Evolutionary conservation across 2,797 vertebrate species (phyloP), one percentile per base, ranked within the genome.

Genomic region (Gastrophryne carolinensis): DNA sequence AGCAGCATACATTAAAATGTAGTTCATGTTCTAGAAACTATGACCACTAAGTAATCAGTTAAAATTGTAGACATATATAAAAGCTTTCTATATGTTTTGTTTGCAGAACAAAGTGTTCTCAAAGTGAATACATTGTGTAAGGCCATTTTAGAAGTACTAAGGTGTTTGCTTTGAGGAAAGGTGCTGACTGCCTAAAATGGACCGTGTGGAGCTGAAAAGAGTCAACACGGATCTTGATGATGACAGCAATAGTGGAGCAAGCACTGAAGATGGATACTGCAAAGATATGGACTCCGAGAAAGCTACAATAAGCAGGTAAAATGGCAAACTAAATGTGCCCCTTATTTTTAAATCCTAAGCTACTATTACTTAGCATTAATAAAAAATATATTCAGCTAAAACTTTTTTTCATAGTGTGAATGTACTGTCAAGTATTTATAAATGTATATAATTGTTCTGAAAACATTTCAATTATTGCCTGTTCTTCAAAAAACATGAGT

Each of bases 161-260:
- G 73, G 75, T 91, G 83, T 89, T 91, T 87, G 83, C 89, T 81
- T 83, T 86, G 82, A 90, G 80, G 86, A 78, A 80, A 75, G 0
- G 0, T 19, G 63, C 44, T 88, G 89, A 72, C 30, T 81, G 17
- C 0, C 68, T 83, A 85, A 87, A 78, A 92, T 95, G 93, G 95
- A 98, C 82, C 92, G 92, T 23, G 89, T 98, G 93, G 98, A 99
- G 85, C 90, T 98, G 57, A 92, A 89, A 78, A 96, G 92, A 87
- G 94, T 98, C 84, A 89, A 89, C 87, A 94, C 87, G 0, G 89
- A 94, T 81, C 89, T 72, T 1, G 96, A 98, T 1, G 91, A 90
- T 3, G 94, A 96, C 54, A 92, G 88, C 83, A 87, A 81, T 86
- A 97, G 96, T 19, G 92, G 82, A 4, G 90, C 93, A 78, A 96